Base-by-base conservation (phyloP, 1,140 invertebrate genomes). In the Eriocheir sinensis region DNA sequence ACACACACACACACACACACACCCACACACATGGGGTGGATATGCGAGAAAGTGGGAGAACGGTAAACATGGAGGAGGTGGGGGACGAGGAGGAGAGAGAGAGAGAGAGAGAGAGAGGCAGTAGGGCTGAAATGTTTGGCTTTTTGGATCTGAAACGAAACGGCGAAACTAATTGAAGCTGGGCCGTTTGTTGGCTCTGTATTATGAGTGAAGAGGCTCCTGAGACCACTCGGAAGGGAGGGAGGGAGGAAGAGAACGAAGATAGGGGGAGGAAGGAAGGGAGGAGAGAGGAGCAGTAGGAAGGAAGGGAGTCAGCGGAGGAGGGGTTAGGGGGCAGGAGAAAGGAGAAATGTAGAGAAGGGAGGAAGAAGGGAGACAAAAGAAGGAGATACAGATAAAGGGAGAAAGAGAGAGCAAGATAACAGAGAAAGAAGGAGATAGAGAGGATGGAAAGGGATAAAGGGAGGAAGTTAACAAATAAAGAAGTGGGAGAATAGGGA, bases 121-220 rank as follows among this genome's bases (percentile, higher is more conserved):
- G 27, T 9, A 81, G 27, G 81, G 41, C 44, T 27, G 27, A 17
- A 53, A 53, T 53, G 44, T 21, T 92, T 92, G 9, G 30, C 60
- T 60, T 83, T 92, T 83, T 44, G 32, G 79, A 44, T 81, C 15
- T 41, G 91, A 81, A 44, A 41, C 53, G 41, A 92, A 80, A 44
- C 38, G 12, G 48, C 53, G 91, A 92, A 92, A 30, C 72, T 92
- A 92, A 92, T 92, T 92, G 91, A 81, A 81, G 91, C 81, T 92
- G 40, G 81, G 91, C 38, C 91, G 79, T 92, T 92, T 92, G 91
- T 92, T 92, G 91, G 91, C 79, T 92, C 9, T 92, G 91, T 92
- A 92, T 92, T 92, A 92, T 92, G 91, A 92, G 72, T 92, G 91
- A 92, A 80, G 72, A 83, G 91, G 30, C 91, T 92, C 91, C 4